Base-by-base conservation (phyloP, 2,797 vertebrate genomes). In the Sebastes reedi region DNA sequence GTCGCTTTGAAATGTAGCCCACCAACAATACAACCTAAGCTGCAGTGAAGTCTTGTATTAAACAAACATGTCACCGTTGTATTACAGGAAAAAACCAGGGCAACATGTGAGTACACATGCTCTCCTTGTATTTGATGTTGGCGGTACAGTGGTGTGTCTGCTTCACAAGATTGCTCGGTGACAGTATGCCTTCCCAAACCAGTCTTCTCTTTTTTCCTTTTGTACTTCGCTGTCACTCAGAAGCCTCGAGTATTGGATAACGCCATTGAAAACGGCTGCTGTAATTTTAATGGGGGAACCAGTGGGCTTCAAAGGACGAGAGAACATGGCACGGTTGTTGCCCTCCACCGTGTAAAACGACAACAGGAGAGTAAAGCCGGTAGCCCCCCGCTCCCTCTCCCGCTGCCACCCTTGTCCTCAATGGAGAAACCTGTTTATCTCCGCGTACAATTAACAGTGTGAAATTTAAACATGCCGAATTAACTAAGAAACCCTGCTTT, bases 381-480 rank as follows among this genome's bases (percentile, higher is more conserved):
- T 36, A 72, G 12, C 80, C 58, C 75, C 81, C 75, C 73, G 0
- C 82, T 77, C 76, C 69, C 77, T 76, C 84, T 67, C 67, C 80
- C 72, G 39, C 86, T 60, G 56, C 83, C 76, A 65, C 77, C 83
- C 83, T 72, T 24, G 12, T 81, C 82, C 86, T 90, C 91, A 92
- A 91, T 90, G 74, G 80, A 91, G 72, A 92, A 94, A 92, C 91
- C 90, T 92, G 88, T 95, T 96, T 95, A 95, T 95, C 95, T 95
- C 84, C 71, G 58, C 69, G 77, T 88, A 92, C 92, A 95, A 95
- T 95, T 94, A 96, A 85, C 89, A 95, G 93, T 92, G 92, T 95
- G 93, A 95, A 96, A 96, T 96, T 92, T 83, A 88, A 95, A 96
- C 95, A 95, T 86, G 93, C 67, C 66, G 90, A 86, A 94, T 95